These are phyloP conservation scores for Spea hammondii DNA, from an alignment of 2,797 vertebrate species.

Conservation along the genomic window DNA sequence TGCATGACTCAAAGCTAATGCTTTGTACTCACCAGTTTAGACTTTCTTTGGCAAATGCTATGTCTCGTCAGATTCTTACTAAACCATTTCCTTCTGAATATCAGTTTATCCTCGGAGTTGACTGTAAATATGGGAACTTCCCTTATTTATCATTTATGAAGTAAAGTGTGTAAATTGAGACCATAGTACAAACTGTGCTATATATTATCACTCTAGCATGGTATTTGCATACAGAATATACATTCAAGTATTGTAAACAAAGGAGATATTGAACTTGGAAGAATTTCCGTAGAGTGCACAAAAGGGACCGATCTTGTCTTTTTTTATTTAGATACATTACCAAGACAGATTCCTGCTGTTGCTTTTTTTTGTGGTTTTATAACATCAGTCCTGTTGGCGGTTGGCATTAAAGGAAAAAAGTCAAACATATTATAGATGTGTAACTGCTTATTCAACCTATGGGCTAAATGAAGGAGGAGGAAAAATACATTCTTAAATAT, in stretches of 20 bases:
- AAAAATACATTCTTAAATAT: no score
- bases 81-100: constrained; percentile 26
- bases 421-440: no score
- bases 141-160: constrained; percentile 34
- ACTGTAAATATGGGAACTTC: constrained; percentile 39
- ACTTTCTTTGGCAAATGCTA: constrained; percentile 31
- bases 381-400: no score
- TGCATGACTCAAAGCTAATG: constrained; percentile 11
- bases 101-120: constrained; percentile 20
- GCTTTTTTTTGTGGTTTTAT: no score
- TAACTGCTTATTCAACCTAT: no score
- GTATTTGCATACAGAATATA: neutral
- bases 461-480: no score
- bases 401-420: no score
- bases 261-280: neutral
- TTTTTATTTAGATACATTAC: no score
- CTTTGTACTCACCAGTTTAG: constrained; percentile 14
- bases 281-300: neutral
- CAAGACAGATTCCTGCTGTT: no score
- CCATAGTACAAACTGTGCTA: neutral
- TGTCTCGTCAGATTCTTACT: constrained; percentile 35
- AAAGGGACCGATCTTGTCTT: no score
- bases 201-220: neutral
- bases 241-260: neutral
- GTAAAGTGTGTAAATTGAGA: constrained; percentile 25